Percentiles rank a stretch among this genome's conserved stretches.
phyloP scores from a whole-genome alignment of 2,888 invertebrate species.

The Heliconius hortense region DNA sequence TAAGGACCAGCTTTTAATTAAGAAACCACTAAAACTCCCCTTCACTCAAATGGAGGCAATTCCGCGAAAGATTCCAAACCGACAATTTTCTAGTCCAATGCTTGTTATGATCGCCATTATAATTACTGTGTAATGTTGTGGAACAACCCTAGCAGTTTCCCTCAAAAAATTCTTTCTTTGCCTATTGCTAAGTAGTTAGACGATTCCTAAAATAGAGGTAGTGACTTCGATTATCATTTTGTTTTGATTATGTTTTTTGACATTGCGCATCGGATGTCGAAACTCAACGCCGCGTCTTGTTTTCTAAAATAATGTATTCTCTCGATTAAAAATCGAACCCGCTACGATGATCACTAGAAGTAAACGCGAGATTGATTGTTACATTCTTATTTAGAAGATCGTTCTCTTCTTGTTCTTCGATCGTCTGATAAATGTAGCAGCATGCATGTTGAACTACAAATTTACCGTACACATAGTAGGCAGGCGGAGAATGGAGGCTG shows the following conservation, averaged over 20 bases:
- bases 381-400: no score
- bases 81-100: conserved; percentile 40
- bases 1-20: conserved; percentile 13
- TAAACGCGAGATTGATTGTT: no score
- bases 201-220: neutral
- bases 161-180: conserved; percentile 53
- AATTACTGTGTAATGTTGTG: conserved; percentile 69
- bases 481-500: no score
- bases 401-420: no score
- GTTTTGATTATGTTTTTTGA: no score
- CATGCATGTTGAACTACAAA: no score
- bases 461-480: no score
- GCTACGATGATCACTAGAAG: no score
- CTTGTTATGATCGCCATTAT: conserved; percentile 43
- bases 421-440: no score
- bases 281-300: neutral
- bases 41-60: conserved; percentile 7
- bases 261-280: neutral
- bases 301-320: neutral
- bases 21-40: conserved; percentile 4
- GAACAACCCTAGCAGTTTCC: conserved; percentile 51
- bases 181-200: neutral
- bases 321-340: no score
- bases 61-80: conserved; percentile 26
- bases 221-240: neutral